Evolutionary conservation across 2,113 vertebrate species (phyloP), one percentile per base, ranked within the genome.

Genomic region (Sprattus sprattus): DNA sequence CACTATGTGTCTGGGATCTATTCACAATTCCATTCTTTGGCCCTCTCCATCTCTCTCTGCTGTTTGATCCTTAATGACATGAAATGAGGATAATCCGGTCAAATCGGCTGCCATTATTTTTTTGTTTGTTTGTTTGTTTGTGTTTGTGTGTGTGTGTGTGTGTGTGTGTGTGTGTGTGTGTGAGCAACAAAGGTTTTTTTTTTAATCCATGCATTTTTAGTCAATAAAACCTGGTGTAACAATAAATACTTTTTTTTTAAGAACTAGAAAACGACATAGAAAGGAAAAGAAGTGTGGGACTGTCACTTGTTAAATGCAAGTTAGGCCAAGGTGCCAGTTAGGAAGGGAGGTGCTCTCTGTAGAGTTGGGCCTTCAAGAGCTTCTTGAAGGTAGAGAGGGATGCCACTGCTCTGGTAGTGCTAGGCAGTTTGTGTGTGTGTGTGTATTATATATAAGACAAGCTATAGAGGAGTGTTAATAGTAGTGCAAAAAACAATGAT

Each of bases 41-140:
- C 9, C 82, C 15, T 20, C 25, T 32, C 13, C 39, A 18, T 60
- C 28, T 60, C 28, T 25, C 15, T 32, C 46, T 44, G 28, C 25
- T 57, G 60, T 49, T 49, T 84, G 20, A 60, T 82, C 39, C 52
- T 57, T 60, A 45, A 78, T 84, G 25, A 84, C 67, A 71, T 47
- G 11, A 45, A 45, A 83, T 83, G 20, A 83, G 45, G 39, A n/a
- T 83, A 13, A 75, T 84, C 45, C 9, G 6, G 44, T 78, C 64
- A 84, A 75, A 45, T n/a, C 25, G 2, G n/a, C 64, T 45, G 83
- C 64, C 60, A 49, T 71, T 47, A 22, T 67, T 28, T 15, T 1
- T 25, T 22, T 49, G 67, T 71, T n/a, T n/a, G n/a, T n/a, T n/a
- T 47, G 45, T 67, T 28, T 15, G 39, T 25, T 22, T 49, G 67